These are phyloP conservation scores for Craterocephalus amniculus DNA, from an alignment of 2,797 vertebrate species.

Conservation along the genomic window DNA sequence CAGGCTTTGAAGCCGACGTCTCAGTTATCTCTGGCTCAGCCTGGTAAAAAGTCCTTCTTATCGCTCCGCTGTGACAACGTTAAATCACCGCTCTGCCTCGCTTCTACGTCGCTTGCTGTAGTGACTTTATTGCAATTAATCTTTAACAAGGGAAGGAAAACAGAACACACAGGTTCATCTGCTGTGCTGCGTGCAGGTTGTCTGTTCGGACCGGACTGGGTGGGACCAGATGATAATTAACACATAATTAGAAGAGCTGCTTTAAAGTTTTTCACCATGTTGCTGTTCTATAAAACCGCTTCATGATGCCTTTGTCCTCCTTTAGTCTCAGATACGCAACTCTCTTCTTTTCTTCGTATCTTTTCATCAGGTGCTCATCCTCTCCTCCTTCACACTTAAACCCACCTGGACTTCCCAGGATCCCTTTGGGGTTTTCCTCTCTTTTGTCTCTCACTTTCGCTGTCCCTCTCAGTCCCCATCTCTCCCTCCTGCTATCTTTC, in stretches of 20 bases:
- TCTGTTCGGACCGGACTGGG: slow-evolving; percentile 1
- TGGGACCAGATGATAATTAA: slow-evolving; percentile 16
- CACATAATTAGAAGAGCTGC: neutral
- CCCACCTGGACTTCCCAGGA: slow-evolving; percentile 53
- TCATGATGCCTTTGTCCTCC: neutral
- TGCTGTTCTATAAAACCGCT: neutral
- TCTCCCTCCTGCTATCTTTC: slow-evolving; percentile 36
- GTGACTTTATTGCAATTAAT: slow-evolving; percentile 38
- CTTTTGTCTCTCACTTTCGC: slow-evolving; percentile 60
- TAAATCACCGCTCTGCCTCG: slow-evolving; percentile 43
- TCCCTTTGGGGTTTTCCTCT: slow-evolving; percentile 34
- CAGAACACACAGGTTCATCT: slow-evolving; percentile 28
- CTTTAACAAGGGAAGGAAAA: slow-evolving; percentile 21
- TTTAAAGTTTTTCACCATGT: neutral
- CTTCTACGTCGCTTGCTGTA: slow-evolving; percentile 6
- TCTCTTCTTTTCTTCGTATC: slow-evolving; percentile 32
- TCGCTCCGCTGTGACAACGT: slow-evolving; percentile 38
- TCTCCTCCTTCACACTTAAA: slow-evolving; percentile 26
- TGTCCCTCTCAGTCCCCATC: slow-evolving; percentile 23
- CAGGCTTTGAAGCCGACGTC: slow-evolving; percentile 53
- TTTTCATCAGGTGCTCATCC: slow-evolving; percentile 41
- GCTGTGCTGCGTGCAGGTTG: slow-evolving; percentile 12
- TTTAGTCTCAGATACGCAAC: slow-evolving; percentile 8
- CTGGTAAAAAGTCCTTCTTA: slow-evolving; percentile 35
- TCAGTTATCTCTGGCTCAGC: slow-evolving; percentile 63